Evolutionary conservation across 1,140 invertebrate genomes (phyloP), one percentile per base, ranked within the genome.

Genomic region (Glossosoma conforme): DNA sequence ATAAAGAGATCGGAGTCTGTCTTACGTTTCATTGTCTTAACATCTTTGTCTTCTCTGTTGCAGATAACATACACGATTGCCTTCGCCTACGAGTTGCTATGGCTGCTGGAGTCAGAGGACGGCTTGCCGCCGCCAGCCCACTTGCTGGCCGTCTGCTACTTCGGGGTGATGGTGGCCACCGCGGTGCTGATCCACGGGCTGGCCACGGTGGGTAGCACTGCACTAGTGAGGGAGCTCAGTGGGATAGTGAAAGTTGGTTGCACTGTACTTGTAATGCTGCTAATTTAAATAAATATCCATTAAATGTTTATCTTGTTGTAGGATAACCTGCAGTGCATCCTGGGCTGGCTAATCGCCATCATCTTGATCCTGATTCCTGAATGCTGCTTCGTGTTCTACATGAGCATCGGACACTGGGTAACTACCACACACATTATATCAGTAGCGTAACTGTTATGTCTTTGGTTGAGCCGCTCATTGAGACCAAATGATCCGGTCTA

Each of bases 321-420:
- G 80, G 79, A 80, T 68, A 79, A 78, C 61, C 75, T 77, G 43
- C 67, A 73, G 41, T 80, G 74, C 44, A 65, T 84, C 13, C 59
- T 85, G 52, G 74, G 73, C 17, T 85, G 82, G 82, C 67, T 83
- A 60, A 79, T 84, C 53, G 68, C 79, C 18, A 76, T 82, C 14
- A 80, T 80, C 19, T 64, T 83, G 13, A 76, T 83, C 38, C 76
- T 81, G 42, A 82, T 84, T 60, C 81, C 81, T 8, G 82, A 85
- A 67, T 81, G 80, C 54, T 80, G 78, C 55, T 72, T 85, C 59
- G 81, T 83, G 22, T 77, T 83, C 56, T 84, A 82, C 61, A 83
- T 84, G 81, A 80, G 79, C 42, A 77, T 85, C 21, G 76, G 80
- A 56, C 77, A 83, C 62, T 84, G 81, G 82, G 82, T 84, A 74